phyloP scores from a whole-genome alignment of 2,797 vertebrate species.

The Rhynchonycteris naso region DNA sequence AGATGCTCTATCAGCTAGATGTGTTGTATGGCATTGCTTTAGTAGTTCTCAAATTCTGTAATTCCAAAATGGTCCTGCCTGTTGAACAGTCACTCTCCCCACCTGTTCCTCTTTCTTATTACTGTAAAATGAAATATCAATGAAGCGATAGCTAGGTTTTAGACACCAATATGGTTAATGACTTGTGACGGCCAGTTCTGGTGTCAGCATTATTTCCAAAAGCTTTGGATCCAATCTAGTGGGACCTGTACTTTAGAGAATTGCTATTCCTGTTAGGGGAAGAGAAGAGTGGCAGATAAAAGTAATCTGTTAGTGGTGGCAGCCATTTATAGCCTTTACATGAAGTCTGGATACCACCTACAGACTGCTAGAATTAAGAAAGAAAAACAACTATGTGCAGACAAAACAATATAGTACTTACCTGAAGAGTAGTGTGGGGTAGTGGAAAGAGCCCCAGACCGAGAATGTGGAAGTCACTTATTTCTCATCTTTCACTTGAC shows the following conservation, averaged over 20 bases:
- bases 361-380: slow-evolving; percentile 41
- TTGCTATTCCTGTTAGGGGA: background rate
- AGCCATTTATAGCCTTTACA: slow-evolving; percentile 12
- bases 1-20: background rate
- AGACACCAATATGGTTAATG: background rate
- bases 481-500: background rate
- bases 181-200: background rate
- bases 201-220: background rate
- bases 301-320: background rate
- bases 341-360: background rate
- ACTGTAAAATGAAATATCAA: background rate
- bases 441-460: background rate
- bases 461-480: background rate
- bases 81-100: background rate
- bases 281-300: slow-evolving; percentile 20
- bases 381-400: slow-evolving; percentile 17
- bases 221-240: background rate
- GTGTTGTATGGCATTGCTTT: background rate
- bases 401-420: background rate
- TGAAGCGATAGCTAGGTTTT: background rate
- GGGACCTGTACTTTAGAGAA: background rate
- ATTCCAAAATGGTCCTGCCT: background rate
- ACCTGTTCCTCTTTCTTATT: background rate
- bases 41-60: background rate
- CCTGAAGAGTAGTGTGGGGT: background rate